phyloP scores from a whole-genome alignment of 1,140 invertebrate species.

The Caenorhabditis latens region DNA sequence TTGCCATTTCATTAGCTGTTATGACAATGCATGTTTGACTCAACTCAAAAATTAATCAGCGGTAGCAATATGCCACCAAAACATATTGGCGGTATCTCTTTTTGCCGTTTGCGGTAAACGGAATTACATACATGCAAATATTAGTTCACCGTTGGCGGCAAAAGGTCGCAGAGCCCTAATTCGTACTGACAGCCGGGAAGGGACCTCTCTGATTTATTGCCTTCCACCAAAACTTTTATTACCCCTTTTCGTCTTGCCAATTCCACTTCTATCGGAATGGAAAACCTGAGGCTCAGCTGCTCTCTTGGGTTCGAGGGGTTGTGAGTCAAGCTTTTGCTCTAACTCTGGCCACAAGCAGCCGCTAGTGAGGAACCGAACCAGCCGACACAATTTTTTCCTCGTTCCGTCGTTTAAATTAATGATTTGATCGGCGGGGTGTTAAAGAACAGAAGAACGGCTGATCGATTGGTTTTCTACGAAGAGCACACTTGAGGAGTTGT shows the following conservation, averaged over 20 bases:
- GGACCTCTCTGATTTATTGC: constrained; percentile 36
- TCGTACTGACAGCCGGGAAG: constrained; percentile 32
- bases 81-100: constrained; percentile 34
- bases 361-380: background rate
- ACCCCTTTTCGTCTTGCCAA: constrained; percentile 12
- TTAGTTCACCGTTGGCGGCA: constrained; percentile 21
- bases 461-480: constrained; percentile 29
- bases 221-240: constrained; percentile 40
- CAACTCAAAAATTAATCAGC: constrained; percentile 39
- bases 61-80: constrained; percentile 8
- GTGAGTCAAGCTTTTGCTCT: constrained; percentile 39
- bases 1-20: constrained; percentile 27
- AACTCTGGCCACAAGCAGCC: constrained; percentile 9
- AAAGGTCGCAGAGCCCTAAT: constrained; percentile 35
- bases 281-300: constrained; percentile 15
- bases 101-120: constrained; percentile 32
- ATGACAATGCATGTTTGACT: constrained; percentile 28
- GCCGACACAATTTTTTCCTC: background rate
- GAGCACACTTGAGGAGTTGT: constrained; percentile 4
- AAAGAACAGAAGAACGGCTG: constrained; percentile 41
- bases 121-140: constrained; percentile 49
- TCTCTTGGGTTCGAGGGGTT: constrained; percentile 21
- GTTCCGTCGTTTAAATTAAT: constrained; percentile 43
- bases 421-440: constrained; percentile 39
- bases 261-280: constrained; percentile 1